These are phyloP conservation scores for Lagria hirta DNA, from an alignment of 2,888 invertebrate genomes.

Conservation along the genomic window DNA sequence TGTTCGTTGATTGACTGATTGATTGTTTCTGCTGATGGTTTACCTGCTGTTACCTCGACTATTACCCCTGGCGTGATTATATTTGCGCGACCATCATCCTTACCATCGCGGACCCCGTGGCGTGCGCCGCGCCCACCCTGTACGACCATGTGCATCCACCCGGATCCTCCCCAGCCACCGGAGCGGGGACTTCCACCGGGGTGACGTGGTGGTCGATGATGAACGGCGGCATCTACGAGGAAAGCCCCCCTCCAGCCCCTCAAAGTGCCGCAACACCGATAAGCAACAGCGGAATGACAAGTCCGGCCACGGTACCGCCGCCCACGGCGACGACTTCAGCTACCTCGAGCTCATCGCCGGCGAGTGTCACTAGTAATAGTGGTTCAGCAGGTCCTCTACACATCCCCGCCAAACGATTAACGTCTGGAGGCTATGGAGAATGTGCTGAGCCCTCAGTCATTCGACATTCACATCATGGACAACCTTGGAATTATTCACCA, in stretches of 20 bases:
- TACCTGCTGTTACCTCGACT: constrained; percentile 50
- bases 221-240: constrained; percentile 80
- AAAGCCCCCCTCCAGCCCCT: constrained; percentile 62
- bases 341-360: constrained; percentile 63
- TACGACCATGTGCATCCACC: constrained; percentile 77
- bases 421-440: constrained; percentile 58
- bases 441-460: constrained; percentile 70
- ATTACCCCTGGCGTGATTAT: too few relatives aligned
- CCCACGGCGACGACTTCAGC: constrained; percentile 68
- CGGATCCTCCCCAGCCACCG: constrained; percentile 76
- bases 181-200: constrained; percentile 81
- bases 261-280: constrained; percentile 57
- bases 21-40: constrained; percentile 31
- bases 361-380: constrained; percentile 64
- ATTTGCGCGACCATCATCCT: constrained; percentile 61
- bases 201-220: constrained; percentile 84
- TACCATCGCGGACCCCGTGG: constrained; percentile 74
- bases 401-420: constrained; percentile 82
- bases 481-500: constrained; percentile 74
- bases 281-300: constrained; percentile 59
- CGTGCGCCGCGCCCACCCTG: constrained; percentile 75
- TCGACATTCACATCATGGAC: constrained; percentile 70
- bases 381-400: constrained; percentile 79
- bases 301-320: constrained; percentile 54
- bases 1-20: constrained; percentile 36